phyloP scores from a whole-genome alignment of 23 tunicate species.

The Botrylloides violaceus region DNA sequence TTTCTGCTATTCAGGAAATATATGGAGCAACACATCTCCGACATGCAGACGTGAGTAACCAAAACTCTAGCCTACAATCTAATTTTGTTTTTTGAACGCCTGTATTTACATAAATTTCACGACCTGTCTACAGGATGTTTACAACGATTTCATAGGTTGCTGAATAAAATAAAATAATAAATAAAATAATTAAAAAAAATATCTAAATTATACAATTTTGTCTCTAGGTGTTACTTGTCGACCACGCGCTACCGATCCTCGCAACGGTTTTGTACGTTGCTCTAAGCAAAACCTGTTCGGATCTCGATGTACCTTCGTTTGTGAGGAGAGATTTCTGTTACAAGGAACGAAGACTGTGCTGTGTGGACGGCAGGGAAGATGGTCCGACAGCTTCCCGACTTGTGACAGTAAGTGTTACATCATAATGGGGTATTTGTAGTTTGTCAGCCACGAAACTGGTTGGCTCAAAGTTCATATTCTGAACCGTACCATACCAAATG shows the following conservation, averaged over 20 bases:
- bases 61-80: no score
- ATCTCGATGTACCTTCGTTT: conserved; percentile 51
- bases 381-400: conserved; percentile 35
- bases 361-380: conserved; percentile 27
- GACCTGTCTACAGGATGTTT: background rate
- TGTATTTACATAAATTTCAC: no score
- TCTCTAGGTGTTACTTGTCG: conserved; percentile 31
- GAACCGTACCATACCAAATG: no score
- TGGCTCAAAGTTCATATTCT: no score
- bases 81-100: no score
- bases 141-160: no score
- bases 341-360: conserved; percentile 12
- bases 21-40: conserved; percentile 36
- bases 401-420: conserved; percentile 63
- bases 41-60: conserved; percentile 48
- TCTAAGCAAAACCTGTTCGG: conserved; percentile 12
- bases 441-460: no score
- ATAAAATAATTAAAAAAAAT: no score
- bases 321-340: conserved; percentile 26
- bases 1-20: conserved; percentile 17
- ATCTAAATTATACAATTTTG: background rate
- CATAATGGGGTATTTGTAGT: no score
- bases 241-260: conserved; percentile 35
- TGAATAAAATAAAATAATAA: no score
- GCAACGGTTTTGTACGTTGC: conserved; percentile 43